Evolutionary conservation across 2,888 invertebrate species (phyloP).

Genomic region (Terebella lapidaria): DNA sequence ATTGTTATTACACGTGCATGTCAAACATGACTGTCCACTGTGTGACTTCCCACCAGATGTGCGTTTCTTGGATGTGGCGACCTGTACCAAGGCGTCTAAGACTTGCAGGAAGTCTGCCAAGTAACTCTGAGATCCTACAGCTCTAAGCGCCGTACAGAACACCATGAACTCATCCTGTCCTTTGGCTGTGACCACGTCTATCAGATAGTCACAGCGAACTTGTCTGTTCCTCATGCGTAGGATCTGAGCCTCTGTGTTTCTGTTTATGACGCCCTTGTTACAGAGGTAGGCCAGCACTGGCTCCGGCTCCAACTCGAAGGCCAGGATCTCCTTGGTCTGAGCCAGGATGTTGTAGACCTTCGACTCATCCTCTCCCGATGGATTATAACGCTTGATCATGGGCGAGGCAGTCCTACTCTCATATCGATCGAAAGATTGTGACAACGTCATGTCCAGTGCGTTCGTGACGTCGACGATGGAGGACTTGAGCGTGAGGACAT

Average conservation of each 20-base stretch:
- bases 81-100: slow-evolving; percentile 36
- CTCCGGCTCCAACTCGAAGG: slow-evolving; percentile 17
- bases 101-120: slow-evolving; percentile 37
- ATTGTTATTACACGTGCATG: slow-evolving; percentile 13
- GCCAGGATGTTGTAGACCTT: slow-evolving; percentile 20
- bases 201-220: slow-evolving; percentile 14
- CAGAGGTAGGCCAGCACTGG: slow-evolving; percentile 14
- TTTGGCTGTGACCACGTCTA: slow-evolving; percentile 20
- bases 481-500: slow-evolving; percentile 7
- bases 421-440: background rate
- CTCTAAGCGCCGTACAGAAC: slow-evolving; percentile 38
- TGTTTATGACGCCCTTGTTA: slow-evolving; percentile 9
- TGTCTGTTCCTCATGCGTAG: slow-evolving; percentile 4
- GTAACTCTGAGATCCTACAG: slow-evolving; percentile 29
- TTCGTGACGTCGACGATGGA: slow-evolving; percentile 8
- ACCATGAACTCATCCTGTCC: slow-evolving; percentile 27
- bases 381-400: background rate
- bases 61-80: slow-evolving; percentile 4
- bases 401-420: background rate
- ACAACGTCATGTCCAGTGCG: background rate
- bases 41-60: background rate
- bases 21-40: background rate
- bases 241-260: slow-evolving; percentile 8
- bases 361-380: slow-evolving; percentile 4
- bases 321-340: slow-evolving; percentile 21